Base-by-base conservation (phyloP, 2,888 invertebrate species). In the Axea sp. region DNA sequence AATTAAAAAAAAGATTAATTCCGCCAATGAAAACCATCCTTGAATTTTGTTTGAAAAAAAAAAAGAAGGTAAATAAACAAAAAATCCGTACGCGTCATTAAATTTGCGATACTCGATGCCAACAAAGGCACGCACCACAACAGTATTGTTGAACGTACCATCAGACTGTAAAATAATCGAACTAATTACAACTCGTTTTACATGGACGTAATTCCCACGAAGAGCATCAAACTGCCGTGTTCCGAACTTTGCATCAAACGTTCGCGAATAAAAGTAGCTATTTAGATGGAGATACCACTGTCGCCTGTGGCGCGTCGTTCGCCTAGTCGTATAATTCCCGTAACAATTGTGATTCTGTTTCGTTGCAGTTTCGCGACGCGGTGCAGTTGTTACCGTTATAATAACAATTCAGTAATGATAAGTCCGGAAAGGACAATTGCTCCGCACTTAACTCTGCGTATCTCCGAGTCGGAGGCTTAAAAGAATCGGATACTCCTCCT, bases 371-470 rank as follows among this genome's bases (percentile, higher is more conserved):
- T 31, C 19, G 41, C 30, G 39, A 19, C 43, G 55, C 57, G 33
- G 14, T n/a, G n/a, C 45, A 39, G 55, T 39, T 55, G 39, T 65
- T 65, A 47, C 55, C 55, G 45, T 65, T 47, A 55, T 47, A 55
- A 65, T 67, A 67, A 67, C 47, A 57, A 57, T 57, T 57, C 47
- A 67, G 57, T 57, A 47, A 65, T 65, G 24, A 57, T 53, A 57
- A 57, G 24, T 37, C 28, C 22, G 6, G 9, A 8, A n/a, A 41
- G 19, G 12, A 33, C 31, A 43, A 43, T 43, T 57, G 19, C 26
- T 7, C 11, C 43, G 28, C 28, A 19, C 12, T 60, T 24, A 7
- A 9, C 28, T 60, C 31, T 8, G 6, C 22, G 11, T 28, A 15
- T 39, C 12, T 41, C 3, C 19, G 19, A 3, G 4, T 19, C 19